Conservation (phyloP, 2,888 invertebrate genomes). For the Dolichomitus sp. region DNA sequence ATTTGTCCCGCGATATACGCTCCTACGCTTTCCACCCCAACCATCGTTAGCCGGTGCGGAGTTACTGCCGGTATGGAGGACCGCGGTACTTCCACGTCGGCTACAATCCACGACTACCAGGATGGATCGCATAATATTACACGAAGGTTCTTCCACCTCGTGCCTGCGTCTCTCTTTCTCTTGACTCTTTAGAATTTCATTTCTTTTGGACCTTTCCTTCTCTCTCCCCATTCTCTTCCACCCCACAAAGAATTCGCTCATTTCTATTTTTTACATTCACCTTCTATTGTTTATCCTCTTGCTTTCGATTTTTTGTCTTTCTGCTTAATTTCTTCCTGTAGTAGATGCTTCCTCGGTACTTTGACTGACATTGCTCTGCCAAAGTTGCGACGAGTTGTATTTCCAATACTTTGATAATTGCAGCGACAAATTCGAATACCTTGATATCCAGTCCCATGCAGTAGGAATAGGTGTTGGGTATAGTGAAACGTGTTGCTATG, state of each 20-base stretch:
- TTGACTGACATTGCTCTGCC: background rate
- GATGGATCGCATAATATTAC: slow-evolving; percentile 70
- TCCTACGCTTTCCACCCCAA: slow-evolving; percentile 76
- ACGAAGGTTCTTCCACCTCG: slow-evolving; percentile 62
- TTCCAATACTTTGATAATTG: background rate
- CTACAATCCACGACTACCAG: slow-evolving; percentile 34
- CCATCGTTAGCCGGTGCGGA: slow-evolving; percentile 73
- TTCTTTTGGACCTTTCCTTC: slow-evolving; percentile 77
- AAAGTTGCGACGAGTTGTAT: background rate
- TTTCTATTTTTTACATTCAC: slow-evolving; percentile 34
- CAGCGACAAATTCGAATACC: background rate
- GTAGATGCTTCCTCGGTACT: background rate
- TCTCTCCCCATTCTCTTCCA: slow-evolving; percentile 10
- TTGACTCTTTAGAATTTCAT: slow-evolving; percentile 81
- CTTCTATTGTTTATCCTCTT: background rate
- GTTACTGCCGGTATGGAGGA: slow-evolving; percentile 17
- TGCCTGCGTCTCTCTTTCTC: slow-evolving; percentile 67
- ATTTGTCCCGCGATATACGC: slow-evolving; percentile 79
- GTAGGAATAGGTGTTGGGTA: background rate
- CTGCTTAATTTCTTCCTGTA: background rate
- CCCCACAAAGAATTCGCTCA: background rate
- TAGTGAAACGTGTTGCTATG: background rate
- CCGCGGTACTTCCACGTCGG: slow-evolving; percentile 23
- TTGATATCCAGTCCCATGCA: no score
- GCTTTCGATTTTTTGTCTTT: background rate